phyloP scores from a whole-genome alignment of 2,888 invertebrate species.

The Cheilosia variabilis region DNA sequence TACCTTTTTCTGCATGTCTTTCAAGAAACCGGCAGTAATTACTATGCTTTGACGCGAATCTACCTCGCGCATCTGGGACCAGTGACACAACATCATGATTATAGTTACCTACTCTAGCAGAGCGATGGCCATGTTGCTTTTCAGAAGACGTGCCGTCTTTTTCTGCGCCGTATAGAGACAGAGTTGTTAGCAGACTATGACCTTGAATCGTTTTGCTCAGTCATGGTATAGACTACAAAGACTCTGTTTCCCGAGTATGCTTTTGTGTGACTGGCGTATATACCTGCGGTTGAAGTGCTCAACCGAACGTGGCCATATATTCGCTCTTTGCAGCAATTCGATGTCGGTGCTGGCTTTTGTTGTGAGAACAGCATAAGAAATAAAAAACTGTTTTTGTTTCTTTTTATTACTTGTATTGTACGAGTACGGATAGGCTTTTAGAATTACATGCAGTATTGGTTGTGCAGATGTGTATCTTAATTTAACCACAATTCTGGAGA shows the following conservation, averaged over 20 bases:
- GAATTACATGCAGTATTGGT: neutral
- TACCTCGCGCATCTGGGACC: slow-evolving; percentile 4
- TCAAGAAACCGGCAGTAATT: slow-evolving; percentile 6
- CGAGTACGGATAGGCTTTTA: neutral
- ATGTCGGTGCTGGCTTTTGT: slow-evolving; percentile 7
- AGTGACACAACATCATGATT: neutral
- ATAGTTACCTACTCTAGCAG: slow-evolving; percentile 1
- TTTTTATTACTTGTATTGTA: neutral
- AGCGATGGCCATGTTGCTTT: slow-evolving; percentile 4
- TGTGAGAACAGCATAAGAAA: neutral
- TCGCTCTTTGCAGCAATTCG: neutral
- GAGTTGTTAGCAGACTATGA: slow-evolving; percentile 1
- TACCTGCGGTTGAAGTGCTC: neutral
- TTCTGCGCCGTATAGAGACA: neutral
- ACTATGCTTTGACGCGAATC: neutral
- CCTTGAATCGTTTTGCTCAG: slow-evolving; percentile 2
- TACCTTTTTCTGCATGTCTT: slow-evolving; percentile 1
- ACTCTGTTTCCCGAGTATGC: slow-evolving; percentile 2
- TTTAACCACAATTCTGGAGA: neutral
- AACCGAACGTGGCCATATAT: slow-evolving; percentile 6
- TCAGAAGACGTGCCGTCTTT: neutral
- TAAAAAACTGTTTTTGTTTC: neutral
- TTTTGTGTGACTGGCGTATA: neutral
- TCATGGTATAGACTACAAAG: neutral
- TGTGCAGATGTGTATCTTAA: neutral